Conservation (phyloP, 1,140 invertebrate genomes). For the Apis laboriosa region DNA sequence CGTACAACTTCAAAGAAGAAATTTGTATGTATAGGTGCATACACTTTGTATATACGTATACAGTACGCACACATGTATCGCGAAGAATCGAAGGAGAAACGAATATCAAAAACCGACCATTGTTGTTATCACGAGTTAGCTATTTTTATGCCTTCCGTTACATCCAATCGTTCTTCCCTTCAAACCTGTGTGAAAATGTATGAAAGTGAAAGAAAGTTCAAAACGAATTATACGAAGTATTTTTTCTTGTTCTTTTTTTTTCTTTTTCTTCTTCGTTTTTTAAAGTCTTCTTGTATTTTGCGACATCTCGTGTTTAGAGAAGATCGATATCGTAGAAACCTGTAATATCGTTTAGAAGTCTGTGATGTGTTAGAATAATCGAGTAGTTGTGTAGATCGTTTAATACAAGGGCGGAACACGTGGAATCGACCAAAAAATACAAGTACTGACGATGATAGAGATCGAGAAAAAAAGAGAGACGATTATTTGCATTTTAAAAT, state of each 20-base stretch:
- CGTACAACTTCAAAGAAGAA: constrained; percentile 66
- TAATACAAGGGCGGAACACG: background rate
- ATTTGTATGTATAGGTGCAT: constrained; percentile 54
- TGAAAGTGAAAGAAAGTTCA: background rate
- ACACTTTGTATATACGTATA: constrained; percentile 56
- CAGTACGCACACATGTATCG: constrained; percentile 49
- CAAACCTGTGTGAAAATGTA: background rate
- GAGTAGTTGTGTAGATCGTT: background rate
- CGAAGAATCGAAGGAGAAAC: background rate
- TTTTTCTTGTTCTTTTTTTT: background rate
- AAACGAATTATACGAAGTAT: background rate
- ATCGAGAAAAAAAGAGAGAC: too few relatives aligned
- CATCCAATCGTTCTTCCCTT: constrained; percentile 1
- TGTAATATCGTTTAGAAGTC: constrained; percentile 20
- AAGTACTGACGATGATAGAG: too few relatives aligned
- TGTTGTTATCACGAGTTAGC: constrained; percentile 14
- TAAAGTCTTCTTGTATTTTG: background rate
- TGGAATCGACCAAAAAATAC: background rate
- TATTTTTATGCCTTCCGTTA: constrained; percentile 20
- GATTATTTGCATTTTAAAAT: background rate
- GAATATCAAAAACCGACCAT: constrained; percentile 13
- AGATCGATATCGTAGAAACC: background rate
- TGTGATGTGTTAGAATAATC: constrained; percentile 18
- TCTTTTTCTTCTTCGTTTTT: too few relatives aligned
- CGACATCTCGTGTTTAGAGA: background rate